These are phyloP conservation scores for Sander lucioperca DNA, from an alignment of 2,113 vertebrate genomes.

Conservation along the genomic window DNA sequence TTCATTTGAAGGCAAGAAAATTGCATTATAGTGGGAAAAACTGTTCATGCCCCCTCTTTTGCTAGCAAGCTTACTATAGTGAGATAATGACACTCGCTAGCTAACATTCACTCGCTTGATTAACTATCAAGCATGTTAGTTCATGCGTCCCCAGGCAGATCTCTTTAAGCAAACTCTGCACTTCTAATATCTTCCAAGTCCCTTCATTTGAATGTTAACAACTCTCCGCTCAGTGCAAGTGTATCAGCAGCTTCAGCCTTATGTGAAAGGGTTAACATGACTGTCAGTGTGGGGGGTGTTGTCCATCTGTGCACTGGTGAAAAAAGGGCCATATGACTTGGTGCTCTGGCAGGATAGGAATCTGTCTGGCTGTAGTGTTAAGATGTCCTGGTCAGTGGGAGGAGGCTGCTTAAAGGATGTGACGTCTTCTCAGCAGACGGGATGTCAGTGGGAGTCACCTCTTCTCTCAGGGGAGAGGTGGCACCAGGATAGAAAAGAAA, in stretches of 20 bases:
- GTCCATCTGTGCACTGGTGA: conserved; percentile 55
- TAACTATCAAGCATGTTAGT: neutral
- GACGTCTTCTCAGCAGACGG: conserved; percentile 52
- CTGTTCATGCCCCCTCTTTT: no score
- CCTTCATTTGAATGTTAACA: neutral
- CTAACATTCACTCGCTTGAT: neutral
- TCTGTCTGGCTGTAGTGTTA: conserved; percentile 38
- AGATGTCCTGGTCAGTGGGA: conserved; percentile 44
- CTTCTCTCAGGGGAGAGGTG: conserved; percentile 22
- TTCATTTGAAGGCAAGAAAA: no score
- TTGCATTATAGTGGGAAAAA: no score
- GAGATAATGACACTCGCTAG: neutral
- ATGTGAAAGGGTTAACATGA: conserved; percentile 32
- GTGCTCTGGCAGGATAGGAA: conserved; percentile 37
- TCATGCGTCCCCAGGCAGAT: conserved; percentile 4
- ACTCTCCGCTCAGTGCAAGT: conserved; percentile 6
- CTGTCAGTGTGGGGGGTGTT: neutral
- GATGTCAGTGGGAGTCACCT: conserved; percentile 58
- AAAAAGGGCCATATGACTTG: conserved; percentile 35
- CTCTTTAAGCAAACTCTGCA: neutral
- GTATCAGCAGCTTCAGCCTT: conserved; percentile 1
- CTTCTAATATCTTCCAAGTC: neutral
- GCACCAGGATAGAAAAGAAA: conserved; percentile 9
- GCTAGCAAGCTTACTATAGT: neutral
- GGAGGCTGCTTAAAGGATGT: conserved; percentile 55